Percentiles rank a stretch among this genome's conserved stretches.
Evolutionary conservation across 2,797 vertebrate genomes (phyloP).

Genomic region (Acropternis orthonyx): DNA sequence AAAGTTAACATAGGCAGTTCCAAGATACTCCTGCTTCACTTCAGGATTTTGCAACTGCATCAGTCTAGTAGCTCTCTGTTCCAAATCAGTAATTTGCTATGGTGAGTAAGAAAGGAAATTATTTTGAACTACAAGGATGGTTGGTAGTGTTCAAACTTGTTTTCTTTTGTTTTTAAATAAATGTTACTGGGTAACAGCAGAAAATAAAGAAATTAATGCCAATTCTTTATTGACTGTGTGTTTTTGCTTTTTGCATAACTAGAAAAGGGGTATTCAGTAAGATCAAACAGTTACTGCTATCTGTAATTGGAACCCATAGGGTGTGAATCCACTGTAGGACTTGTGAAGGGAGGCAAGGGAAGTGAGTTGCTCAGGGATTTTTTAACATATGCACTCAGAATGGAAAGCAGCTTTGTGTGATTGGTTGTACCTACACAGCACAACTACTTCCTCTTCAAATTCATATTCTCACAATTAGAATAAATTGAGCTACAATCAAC

Average conservation of each 20-base stretch:
- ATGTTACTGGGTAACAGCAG: background rate
- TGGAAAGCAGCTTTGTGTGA: background rate
- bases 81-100: background rate
- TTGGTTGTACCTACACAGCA: background rate
- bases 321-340: background rate
- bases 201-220: background rate
- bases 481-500: background rate
- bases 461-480: background rate
- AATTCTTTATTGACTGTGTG: background rate
- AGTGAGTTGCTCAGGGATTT: accelerated
- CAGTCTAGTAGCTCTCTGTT: background rate
- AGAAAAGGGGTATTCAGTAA: background rate
- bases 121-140: background rate
- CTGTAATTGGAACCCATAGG: background rate
- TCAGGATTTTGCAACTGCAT: background rate
- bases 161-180: background rate
- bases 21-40: background rate
- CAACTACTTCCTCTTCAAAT: background rate
- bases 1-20: background rate
- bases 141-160: background rate
- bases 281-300: background rate
- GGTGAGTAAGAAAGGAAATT: background rate
- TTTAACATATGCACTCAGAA: background rate
- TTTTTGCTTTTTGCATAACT: background rate
- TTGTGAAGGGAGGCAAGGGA: background rate